phyloP scores from a whole-genome alignment of 2,888 invertebrate species.

The Rhyacophila evoluta region DNA sequence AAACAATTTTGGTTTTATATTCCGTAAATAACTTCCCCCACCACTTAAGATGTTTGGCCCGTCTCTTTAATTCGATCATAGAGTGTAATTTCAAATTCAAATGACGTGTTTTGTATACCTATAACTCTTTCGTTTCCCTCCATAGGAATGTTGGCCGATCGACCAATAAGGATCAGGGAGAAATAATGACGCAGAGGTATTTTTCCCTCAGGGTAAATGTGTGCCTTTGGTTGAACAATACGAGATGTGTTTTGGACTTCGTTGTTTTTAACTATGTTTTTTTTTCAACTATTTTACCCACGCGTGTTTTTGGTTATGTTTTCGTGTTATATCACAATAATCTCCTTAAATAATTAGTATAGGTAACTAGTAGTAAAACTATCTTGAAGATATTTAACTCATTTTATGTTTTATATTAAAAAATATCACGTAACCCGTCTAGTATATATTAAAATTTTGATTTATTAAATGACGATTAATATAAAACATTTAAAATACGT shows the following conservation, averaged over 20 bases:
- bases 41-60: slow-evolving; percentile 43
- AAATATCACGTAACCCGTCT: too few species aligned
- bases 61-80: slow-evolving; percentile 49
- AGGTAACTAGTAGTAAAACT: too few species aligned
- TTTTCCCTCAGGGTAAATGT: slow-evolving; percentile 49
- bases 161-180: slow-evolving; percentile 53
- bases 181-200: slow-evolving; percentile 50
- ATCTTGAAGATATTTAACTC: too few species aligned
- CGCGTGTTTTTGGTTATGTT: not conserved
- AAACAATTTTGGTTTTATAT: slow-evolving; percentile 50
- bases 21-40: slow-evolving; percentile 42
- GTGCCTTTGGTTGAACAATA: slow-evolving; percentile 35
- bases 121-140: slow-evolving; percentile 32
- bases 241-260: not conserved
- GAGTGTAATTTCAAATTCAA: slow-evolving; percentile 54
- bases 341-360: too few species aligned
- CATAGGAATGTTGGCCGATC: slow-evolving; percentile 42
- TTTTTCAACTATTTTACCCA: not conserved
- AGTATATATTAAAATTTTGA: too few species aligned
- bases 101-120: slow-evolving; percentile 52
- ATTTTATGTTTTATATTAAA: too few species aligned
- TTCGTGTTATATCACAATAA: not conserved
- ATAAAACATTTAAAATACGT: too few species aligned
- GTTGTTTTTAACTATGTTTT: not conserved
- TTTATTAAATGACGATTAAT: too few species aligned